Evolutionary conservation across 2,888 invertebrate species (phyloP), one percentile per base, ranked within the genome.

Genomic region (Autographa gamma): DNA sequence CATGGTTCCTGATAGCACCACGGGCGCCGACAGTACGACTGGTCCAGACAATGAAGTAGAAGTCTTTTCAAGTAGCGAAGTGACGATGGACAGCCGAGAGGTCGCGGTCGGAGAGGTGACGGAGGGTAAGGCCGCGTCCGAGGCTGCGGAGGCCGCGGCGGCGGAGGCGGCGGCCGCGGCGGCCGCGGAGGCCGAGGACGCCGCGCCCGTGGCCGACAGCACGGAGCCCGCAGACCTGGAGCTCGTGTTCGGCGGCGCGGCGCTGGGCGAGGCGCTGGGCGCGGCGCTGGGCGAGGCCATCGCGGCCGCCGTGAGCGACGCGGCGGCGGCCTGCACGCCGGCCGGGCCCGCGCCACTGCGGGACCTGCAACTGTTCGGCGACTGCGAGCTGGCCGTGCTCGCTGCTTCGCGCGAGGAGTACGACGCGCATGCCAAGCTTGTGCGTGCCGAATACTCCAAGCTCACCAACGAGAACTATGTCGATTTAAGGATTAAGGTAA

Each of bases 371-470:
- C 88, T 95, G 66, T 95, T 93, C 83, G 94, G 92, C 0, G 95
- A 95, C 86, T 92, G 92, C 79, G 95, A 95, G 88, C 90, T 95
- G 66, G 93, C 93, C 0, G 93, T 94, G 70, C 86, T 95, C 67
- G 94, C 93, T 0, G 94, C 93, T 0, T 83, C 89, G 1, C 70
- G 88, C 7, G 93, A 91, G 71, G 89, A 90, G 77, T 95, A 95
- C 77, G 93, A 93, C 54, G 91, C 90, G 0, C 95, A 95, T 73
- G 94, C 95, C 19, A 90, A 90, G 72, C 90, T 92, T 0, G 93
- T 95, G 38, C 83, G 95, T 2, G 93, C 92, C 0, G 95, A 95
- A 85, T 95, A 95, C 72, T 85, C 90, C 6, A 88, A 89, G 65
- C 86, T 95, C 32, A 84, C 89, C 11, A 86, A 90, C 6, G 72